Conservation (phyloP, 2,888 invertebrate genomes). For the Philaethria dido region DNA sequence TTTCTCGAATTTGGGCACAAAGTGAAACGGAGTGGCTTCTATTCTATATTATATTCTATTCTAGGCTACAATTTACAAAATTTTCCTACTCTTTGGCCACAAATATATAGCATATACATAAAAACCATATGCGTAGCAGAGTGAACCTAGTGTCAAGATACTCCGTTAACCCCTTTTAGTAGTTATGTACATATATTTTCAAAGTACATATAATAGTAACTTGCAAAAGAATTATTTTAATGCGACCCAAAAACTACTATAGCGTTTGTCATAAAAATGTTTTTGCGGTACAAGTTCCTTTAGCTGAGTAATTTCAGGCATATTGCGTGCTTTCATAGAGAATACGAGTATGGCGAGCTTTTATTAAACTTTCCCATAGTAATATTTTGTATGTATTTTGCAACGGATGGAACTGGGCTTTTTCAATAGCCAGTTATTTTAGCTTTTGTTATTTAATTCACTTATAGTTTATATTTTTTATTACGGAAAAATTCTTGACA, state of each 20-base stretch:
- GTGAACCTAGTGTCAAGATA: no score
- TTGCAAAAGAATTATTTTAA: constrained; percentile 12
- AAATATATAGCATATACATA: no score
- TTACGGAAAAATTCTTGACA: neutral
- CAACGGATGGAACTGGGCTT: constrained; percentile 6
- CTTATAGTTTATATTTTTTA: constrained; percentile 2
- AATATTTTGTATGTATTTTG: constrained; percentile 22
- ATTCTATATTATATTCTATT: no score
- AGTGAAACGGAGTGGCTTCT: no score
- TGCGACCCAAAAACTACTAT: constrained; percentile 9
- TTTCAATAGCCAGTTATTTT: constrained; percentile 17
- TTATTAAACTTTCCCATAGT: constrained; percentile 29
- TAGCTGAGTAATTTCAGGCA: constrained; percentile 20
- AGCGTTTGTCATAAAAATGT: constrained; percentile 12
- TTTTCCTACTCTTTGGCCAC: no score
- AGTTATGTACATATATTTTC: no score
- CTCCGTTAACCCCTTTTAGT: no score
- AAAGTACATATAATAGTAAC: neutral
- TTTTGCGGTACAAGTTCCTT: constrained; percentile 15
- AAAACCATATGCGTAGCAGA: no score
- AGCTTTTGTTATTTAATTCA: constrained; percentile 8
- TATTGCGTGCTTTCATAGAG: constrained; percentile 20
- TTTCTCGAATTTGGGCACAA: no score
- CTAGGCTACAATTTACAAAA: no score
- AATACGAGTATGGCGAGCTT: constrained; percentile 25